phyloP scores from a whole-genome alignment of 2,797 vertebrate species.

The Heterohyrax brucei region DNA sequence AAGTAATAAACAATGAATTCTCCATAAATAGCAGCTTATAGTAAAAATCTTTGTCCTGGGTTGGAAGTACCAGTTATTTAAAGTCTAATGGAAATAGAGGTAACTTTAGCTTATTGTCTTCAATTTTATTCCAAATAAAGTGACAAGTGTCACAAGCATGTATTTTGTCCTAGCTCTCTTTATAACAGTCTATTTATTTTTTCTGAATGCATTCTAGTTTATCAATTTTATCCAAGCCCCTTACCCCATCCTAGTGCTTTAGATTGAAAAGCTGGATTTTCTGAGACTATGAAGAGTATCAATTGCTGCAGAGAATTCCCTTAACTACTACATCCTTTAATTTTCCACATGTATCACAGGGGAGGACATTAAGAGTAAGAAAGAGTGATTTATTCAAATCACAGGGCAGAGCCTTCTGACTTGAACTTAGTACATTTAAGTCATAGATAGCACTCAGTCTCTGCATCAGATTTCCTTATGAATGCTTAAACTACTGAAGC shows the following conservation, averaged over 20 bases:
- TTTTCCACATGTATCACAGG: neutral
- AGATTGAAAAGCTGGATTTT: neutral
- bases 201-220: neutral
- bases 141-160: neutral
- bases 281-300: neutral
- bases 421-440: neutral
- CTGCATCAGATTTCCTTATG: too few species aligned
- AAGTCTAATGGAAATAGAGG: neutral
- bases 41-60: neutral
- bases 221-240: neutral
- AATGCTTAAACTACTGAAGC: too few species aligned
- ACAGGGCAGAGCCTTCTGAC: neutral
- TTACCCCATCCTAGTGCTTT: neutral
- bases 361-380: neutral
- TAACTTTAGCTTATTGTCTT: neutral
- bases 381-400: too few species aligned
- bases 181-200: neutral
- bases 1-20: accelerated
- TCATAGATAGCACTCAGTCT: neutral
- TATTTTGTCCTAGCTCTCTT: neutral
- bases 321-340: neutral
- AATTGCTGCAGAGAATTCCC: neutral
- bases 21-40: accelerated
- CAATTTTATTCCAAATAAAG: neutral
- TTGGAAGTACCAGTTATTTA: neutral